These are phyloP conservation scores for Thyatira batis DNA, from an alignment of 2,888 invertebrate genomes.

Conservation along the genomic window DNA sequence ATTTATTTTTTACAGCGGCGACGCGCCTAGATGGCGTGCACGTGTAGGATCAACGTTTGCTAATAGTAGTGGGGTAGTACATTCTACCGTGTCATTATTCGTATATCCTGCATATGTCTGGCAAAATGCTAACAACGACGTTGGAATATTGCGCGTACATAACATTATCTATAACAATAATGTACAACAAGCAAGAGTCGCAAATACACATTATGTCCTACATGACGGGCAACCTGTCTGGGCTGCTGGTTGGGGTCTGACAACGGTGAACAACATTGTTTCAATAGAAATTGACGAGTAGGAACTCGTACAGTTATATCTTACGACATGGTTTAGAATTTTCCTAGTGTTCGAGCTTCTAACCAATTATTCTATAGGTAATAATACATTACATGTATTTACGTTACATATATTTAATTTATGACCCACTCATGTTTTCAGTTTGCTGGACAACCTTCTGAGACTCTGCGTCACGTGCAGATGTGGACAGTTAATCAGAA, in stretches of 20 bases:
- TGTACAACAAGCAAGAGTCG: conserved; percentile 30
- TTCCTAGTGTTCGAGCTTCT: no score
- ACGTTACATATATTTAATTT: no score
- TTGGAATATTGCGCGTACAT: conserved; percentile 35
- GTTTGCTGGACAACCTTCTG: conserved; percentile 4
- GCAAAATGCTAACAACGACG: conserved; percentile 31
- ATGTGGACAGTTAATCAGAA: conserved; percentile 44
- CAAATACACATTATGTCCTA: conserved; percentile 34
- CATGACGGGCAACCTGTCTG: conserved; percentile 37
- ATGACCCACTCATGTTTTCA: no score
- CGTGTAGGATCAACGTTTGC: conserved; percentile 39
- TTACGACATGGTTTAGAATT: not conserved
- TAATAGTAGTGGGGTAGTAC: conserved; percentile 39
- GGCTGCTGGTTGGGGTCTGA: conserved; percentile 45
- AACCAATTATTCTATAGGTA: no score
- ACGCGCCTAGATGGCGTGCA: conserved; percentile 31
- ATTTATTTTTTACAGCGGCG: conserved; percentile 22
- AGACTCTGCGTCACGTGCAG: no score
- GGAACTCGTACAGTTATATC: not conserved
- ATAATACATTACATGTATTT: no score
- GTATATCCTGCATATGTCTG: conserved; percentile 37
- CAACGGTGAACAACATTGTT: conserved; percentile 33
- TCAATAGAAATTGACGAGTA: not conserved
- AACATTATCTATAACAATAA: conserved; percentile 15
- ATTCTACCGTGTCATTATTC: conserved; percentile 19